Evolutionary conservation across 2,888 invertebrate genomes (phyloP), one percentile per base, ranked within the genome.

Genomic region (Eugnorisma glareosa): DNA sequence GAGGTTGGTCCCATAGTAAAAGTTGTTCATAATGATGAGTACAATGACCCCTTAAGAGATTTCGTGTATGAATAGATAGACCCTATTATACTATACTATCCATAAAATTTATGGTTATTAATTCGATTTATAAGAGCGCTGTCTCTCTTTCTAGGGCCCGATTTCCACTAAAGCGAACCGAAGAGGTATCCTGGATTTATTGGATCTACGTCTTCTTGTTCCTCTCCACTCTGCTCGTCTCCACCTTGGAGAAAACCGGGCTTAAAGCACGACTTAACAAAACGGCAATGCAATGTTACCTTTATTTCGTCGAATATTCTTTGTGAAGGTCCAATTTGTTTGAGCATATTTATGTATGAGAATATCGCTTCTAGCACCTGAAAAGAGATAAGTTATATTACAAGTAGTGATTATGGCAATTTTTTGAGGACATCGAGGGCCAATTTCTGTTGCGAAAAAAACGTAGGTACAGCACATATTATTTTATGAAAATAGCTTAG

Each of bases 291-390:
- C 43, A 37, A 69, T 79, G 4, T 82, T 89, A 97, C 97, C 93
- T 95, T 95, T 28, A 98, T 97, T 95, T 99, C 98, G 13, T 97
- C 94, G 92, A 97, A 99, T 85, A 98, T 97, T 81, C 97, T 95
- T 91, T 98, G 97, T 68, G 97, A 97, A 0, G 98, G 98, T 28
- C 98, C 98, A 71, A 97, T 94, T 72, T 96, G 93, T 77, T 97
- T 97, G 80, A 99, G 92, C 95, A 99, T 97, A 83, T 97, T 97
- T 28, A 99, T 97, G 90, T 98, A 99, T 4, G 98, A 97, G 93
- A 98, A 99, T 72, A 98, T 97, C 0, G 98, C 97, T 86, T 97
- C 97, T 37, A 99, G 94, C 1, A 99, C 98, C 98, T 98, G 92
- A 37, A 76, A 73, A 28, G n/a, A 59, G 31, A 67, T 11, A 59